Conservation (phyloP, 2,888 invertebrate genomes). For the Pollenia labialis region DNA sequence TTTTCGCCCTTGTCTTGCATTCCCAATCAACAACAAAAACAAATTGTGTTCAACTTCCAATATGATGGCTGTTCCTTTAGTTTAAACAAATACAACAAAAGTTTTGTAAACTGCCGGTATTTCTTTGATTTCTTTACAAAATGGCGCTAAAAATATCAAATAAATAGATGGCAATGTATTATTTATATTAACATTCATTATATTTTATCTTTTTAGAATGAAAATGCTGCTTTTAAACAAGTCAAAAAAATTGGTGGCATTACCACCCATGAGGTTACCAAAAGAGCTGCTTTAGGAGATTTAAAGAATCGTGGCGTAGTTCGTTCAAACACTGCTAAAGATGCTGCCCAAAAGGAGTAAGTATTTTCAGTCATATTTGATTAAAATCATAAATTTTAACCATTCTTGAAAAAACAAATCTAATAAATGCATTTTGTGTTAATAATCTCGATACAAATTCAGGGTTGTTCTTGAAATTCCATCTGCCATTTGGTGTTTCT, state of each 20-base stretch:
- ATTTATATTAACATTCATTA: neutral
- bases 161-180: constrained; percentile 7
- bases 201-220: constrained; percentile 77
- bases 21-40: constrained; percentile 1
- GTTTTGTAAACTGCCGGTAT: constrained; percentile 17
- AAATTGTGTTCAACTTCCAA: neutral
- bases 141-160: neutral
- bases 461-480: constrained; percentile 19
- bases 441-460: neutral
- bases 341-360: constrained; percentile 81
- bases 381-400: neutral
- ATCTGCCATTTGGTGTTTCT: constrained; percentile 35
- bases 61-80: constrained; percentile 26
- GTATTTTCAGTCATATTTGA: constrained; percentile 56
- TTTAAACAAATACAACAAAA: constrained; percentile 30
- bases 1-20: neutral
- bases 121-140: neutral
- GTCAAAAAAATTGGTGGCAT: constrained; percentile 79
- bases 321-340: constrained; percentile 77
- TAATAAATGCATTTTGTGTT: constrained; percentile 1
- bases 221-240: constrained; percentile 78
- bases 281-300: constrained; percentile 85
- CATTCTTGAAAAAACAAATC: too few relatives aligned
- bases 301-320: constrained; percentile 85
- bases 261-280: constrained; percentile 77